Conservation (phyloP, 2,113 vertebrate genomes). For the Bagarius yarrelli region DNA sequence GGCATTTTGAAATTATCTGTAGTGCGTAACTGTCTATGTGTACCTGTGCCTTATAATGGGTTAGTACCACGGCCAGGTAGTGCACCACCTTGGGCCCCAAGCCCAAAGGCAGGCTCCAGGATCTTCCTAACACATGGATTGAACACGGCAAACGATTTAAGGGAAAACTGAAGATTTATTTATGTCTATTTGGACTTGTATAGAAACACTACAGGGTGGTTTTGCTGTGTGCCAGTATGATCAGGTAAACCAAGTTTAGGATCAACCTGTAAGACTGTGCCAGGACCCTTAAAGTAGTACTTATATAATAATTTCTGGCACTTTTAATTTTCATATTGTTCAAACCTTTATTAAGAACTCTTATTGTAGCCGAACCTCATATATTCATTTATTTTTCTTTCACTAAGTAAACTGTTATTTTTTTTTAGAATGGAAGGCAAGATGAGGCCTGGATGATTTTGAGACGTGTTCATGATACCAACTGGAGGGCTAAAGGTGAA, state of each 20-base stretch:
- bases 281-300: background rate
- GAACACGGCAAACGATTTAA: no score
- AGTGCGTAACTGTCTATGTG: no score
- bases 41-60: no score
- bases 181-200: background rate
- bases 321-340: background rate
- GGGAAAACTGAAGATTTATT: background rate
- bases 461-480: constrained; percentile 91
- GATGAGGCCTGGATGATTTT: constrained; percentile 99
- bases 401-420: constrained; percentile 14
- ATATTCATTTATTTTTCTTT: background rate
- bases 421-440: constrained; percentile 84
- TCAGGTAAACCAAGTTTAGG: background rate
- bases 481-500: constrained; percentile 93
- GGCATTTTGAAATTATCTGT: no score
- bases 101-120: no score
- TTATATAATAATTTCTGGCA: background rate
- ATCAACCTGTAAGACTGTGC: background rate
- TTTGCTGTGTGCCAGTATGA: background rate
- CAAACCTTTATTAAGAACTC: background rate
- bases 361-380: background rate
- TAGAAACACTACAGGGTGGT: background rate
- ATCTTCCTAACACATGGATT: no score
- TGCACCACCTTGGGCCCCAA: no score
- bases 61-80: no score